These are phyloP conservation scores for Arothron firmamentum DNA, from an alignment of 2,113 vertebrate species.

Conservation along the genomic window DNA sequence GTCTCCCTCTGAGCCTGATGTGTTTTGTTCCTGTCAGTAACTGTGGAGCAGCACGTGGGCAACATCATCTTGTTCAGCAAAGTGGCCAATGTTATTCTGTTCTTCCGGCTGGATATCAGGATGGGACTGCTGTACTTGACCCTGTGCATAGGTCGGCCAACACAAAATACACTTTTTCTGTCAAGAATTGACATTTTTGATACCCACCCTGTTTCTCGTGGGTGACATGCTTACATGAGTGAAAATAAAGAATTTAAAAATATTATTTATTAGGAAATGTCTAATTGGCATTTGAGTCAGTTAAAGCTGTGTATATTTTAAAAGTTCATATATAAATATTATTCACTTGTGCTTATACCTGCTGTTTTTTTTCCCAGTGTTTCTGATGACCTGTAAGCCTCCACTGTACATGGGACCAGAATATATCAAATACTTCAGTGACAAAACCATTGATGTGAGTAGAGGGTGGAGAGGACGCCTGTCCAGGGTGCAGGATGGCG, in stretches of 20 bases:
- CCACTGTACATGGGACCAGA: slow-evolving; percentile 95
- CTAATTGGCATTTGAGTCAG: no score
- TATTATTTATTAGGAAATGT: no score
- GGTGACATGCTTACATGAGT: no score
- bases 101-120: slow-evolving; percentile 91
- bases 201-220: no score
- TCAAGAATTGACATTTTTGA: no score
- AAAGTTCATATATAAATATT: not conserved
- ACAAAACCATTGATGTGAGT: slow-evolving; percentile 93
- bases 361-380: slow-evolving; percentile 71
- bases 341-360: not conserved
- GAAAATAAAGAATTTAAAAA: no score
- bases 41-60: slow-evolving; percentile 91
- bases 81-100: slow-evolving; percentile 91
- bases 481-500: not conserved
- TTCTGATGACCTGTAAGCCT: slow-evolving; percentile 93
- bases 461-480: not conserved
- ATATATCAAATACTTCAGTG: slow-evolving; percentile 94
- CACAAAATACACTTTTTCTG: not conserved
- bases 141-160: slow-evolving; percentile 78
- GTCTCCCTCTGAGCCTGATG: not conserved
- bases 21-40: slow-evolving; percentile 72
- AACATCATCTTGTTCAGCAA: slow-evolving; percentile 98
- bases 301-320: no score
- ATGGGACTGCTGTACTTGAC: slow-evolving; percentile 94